phyloP scores from a whole-genome alignment of 30 jellyfish, hydroid and myxozoan genomes.

The Cassiopea xamachana region DNA sequence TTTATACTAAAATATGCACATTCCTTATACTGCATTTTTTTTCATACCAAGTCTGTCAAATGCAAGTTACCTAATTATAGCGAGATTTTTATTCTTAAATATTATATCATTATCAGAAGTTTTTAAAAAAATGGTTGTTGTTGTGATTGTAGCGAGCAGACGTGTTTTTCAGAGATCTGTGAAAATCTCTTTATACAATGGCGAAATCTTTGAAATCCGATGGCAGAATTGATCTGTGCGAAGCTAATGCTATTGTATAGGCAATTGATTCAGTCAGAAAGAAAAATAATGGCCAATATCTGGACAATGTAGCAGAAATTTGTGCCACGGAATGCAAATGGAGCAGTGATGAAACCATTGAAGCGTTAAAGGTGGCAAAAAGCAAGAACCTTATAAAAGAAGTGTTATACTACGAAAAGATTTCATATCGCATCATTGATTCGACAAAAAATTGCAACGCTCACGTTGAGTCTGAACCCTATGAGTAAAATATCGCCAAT shows the following conservation, averaged over 20 bases:
- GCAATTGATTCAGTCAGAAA: constrained; percentile 35
- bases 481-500: neutral
- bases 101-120: no score
- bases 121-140: no score
- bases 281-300: constrained; percentile 23
- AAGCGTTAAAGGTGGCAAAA: neutral
- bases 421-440: constrained; percentile 27
- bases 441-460: constrained; percentile 10
- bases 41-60: no score
- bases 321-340: constrained; percentile 33
- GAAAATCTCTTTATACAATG: neutral
- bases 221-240: constrained; percentile 27
- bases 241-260: constrained; percentile 27
- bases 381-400: constrained; percentile 13
- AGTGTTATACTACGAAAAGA: constrained; percentile 3
- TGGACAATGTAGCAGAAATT: constrained; percentile 31
- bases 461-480: constrained; percentile 18
- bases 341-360: constrained; percentile 11
- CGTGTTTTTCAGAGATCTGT: constrained; percentile 21
- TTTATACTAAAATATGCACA: no score
- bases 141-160: no score
- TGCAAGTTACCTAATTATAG: no score
- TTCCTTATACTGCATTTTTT: no score
- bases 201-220: neutral
- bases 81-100: no score